Base-by-base conservation (phyloP, 2,113 vertebrate species). In the Hydrolagus affinis region DNA sequence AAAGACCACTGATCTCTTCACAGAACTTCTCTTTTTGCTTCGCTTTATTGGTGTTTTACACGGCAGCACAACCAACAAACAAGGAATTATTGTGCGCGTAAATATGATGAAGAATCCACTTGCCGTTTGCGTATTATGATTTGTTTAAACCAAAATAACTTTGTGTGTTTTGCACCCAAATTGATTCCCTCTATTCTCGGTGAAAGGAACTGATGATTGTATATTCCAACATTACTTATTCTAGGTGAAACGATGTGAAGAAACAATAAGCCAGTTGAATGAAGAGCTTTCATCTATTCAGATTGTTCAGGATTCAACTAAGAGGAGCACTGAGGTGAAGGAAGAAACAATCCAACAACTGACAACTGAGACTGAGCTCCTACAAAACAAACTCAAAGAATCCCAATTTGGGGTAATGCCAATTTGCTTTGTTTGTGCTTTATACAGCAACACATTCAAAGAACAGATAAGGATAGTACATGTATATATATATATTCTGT, bases 221-320 rank as follows among this genome's bases (percentile, higher is more conserved):
- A 72, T 75, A 8, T 21, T 21, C 17, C 11, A 21, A 19, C 32
- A n/a, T 75, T 17, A 44, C 28, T 56, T 75, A 19, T 75, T 80
- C 14, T 64, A 80, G 77, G 77, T 85, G 23, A n/a, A 30, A 28
- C 85, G 11, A 11, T 62, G 44, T 25, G 77, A 85, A 19, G 88
- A 89, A 78, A 86, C 30, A 11, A 23, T 86, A 19, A 85, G 86
- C 71, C 77, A 87, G 86, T 64, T 87, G 56, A 70, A 62, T 1
- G 87, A 86, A 2, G 85, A 88, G 56, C 85, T 88, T 56, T 64
- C 89, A 85, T 87, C 88, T 21, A 86, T 76, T 7, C 77, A 86
- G 76, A 28, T 85, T 8, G 80, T 85, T 74, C 83, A 85, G 71
- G 88, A 88, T 28, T 72, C 12, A 3, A 83, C 85, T 21, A 59